These are phyloP conservation scores for Pegoplata infirma DNA, from an alignment of 2,888 invertebrate genomes.

Conservation along the genomic window DNA sequence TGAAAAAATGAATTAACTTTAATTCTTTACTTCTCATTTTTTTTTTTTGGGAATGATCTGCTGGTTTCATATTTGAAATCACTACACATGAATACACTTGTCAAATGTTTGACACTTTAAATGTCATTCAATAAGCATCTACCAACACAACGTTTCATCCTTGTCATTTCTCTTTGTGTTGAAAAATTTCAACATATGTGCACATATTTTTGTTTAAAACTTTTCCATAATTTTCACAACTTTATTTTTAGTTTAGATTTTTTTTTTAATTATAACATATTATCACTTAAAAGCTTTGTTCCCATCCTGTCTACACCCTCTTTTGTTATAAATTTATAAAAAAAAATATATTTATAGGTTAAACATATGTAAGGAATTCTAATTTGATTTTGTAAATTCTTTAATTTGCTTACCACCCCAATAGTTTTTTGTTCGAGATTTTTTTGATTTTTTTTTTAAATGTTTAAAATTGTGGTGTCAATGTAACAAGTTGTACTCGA, in stretches of 20 bases:
- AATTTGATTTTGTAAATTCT: too few relatives aligned
- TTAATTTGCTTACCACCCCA: constrained; percentile 41
- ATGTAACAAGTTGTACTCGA: constrained; percentile 30
- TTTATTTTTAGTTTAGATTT: constrained; percentile 15
- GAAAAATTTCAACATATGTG: constrained; percentile 54
- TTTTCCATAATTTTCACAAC: constrained; percentile 34
- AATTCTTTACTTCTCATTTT: background rate
- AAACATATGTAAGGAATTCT: constrained; percentile 48
- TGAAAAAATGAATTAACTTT: constrained; percentile 36
- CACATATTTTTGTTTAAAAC: constrained; percentile 25
- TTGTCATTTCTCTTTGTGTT: constrained; percentile 4
- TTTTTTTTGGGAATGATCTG: too few relatives aligned
- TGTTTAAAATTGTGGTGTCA: constrained; percentile 48
- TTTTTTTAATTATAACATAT: constrained; percentile 58
- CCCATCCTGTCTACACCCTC: constrained; percentile 48
- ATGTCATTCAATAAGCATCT: constrained; percentile 33
- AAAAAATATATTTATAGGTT: constrained; percentile 12
- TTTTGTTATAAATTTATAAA: background rate
- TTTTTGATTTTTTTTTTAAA: too few relatives aligned
- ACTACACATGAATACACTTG: constrained; percentile 48
- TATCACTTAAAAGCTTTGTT: constrained; percentile 48
- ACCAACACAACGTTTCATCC: background rate
- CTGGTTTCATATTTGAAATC: constrained; percentile 21
- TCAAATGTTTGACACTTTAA: constrained; percentile 56
- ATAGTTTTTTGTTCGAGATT: constrained; percentile 29